Evolutionary conservation across 2,113 vertebrate species (phyloP).

Genomic region (Sisor rabdophorus): DNA sequence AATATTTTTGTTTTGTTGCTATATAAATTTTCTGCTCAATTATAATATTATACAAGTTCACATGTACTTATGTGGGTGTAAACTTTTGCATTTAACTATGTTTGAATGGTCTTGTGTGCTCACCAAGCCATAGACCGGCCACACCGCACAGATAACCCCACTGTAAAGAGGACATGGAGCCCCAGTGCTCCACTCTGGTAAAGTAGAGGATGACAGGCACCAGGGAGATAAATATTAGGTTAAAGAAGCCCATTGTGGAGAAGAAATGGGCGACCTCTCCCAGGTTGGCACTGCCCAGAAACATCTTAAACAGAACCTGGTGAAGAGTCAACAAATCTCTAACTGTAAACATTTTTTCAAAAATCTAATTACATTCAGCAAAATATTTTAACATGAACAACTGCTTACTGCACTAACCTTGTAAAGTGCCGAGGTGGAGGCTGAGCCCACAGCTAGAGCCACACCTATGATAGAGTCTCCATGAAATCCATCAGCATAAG

Average conservation of each 20-base stretch:
- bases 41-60: neutral
- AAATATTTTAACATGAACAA: neutral
- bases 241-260: slow-evolving; percentile 95
- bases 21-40: neutral
- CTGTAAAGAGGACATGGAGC: slow-evolving; percentile 86
- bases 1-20: neutral
- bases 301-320: slow-evolving; percentile 98
- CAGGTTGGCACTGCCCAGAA: slow-evolving; percentile 91
- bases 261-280: slow-evolving; percentile 94
- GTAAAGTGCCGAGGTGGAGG: slow-evolving; percentile 92
- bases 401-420: slow-evolving; percentile 73
- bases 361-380: neutral
- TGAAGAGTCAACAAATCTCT: slow-evolving; percentile 9
- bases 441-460: slow-evolving; percentile 93
- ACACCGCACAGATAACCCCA: slow-evolving; percentile 98
- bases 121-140: slow-evolving; percentile 94
- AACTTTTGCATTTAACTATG: neutral
- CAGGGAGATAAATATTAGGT: slow-evolving; percentile 94
- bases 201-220: slow-evolving; percentile 92
- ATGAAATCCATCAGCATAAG: slow-evolving; percentile 95
- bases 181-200: slow-evolving; percentile 95
- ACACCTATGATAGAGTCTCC: slow-evolving; percentile 94
- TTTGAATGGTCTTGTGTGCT: slow-evolving; percentile 36
- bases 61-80: no score
- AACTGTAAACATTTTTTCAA: neutral